Percentiles rank a stretch among this genome's conserved stretches.
Conservation (phyloP, 2,888 invertebrate species). For the Notodonta dromedarius region DNA sequence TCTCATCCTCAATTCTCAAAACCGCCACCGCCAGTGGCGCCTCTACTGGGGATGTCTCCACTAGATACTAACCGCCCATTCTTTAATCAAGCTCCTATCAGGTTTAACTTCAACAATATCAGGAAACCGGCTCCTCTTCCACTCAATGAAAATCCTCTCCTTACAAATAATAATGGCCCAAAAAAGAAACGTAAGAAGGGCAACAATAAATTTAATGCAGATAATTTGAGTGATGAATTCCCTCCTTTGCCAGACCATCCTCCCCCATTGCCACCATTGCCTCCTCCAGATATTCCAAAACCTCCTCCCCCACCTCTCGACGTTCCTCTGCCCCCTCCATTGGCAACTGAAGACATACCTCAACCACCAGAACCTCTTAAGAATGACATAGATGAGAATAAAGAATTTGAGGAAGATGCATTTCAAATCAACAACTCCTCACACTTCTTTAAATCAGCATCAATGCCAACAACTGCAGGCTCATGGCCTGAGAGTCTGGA, state of each 20-base stretch:
- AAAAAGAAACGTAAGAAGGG: constrained; percentile 91
- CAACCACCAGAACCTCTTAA: constrained; percentile 65
- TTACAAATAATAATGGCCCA: constrained; percentile 75
- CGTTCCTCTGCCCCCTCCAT: constrained; percentile 74
- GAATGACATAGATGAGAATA: constrained; percentile 38
- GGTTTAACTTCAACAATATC: constrained; percentile 75
- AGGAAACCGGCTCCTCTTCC: constrained; percentile 71
- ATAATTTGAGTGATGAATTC: constrained; percentile 31
- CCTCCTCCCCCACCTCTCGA: constrained; percentile 61
- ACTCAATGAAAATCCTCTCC: constrained; percentile 71
- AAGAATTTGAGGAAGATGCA: constrained; percentile 47
- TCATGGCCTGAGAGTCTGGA: constrained; percentile 92
- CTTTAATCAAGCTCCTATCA: constrained; percentile 74
- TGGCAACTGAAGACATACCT: constrained; percentile 72
- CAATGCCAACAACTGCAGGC: constrained; percentile 75
- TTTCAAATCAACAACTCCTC: constrained; percentile 58
- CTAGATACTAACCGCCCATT: constrained; percentile 72
- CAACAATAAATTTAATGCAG: constrained; percentile 82
- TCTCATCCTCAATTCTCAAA: constrained; percentile 62
- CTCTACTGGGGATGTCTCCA: constrained; percentile 76
- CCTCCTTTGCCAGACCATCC: constrained; percentile 85
- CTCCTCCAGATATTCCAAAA: constrained; percentile 74
- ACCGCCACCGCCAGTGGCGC: constrained; percentile 60
- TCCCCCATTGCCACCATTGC: constrained; percentile 80
- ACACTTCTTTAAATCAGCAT: constrained; percentile 63